Percentiles rank a stretch among this genome's conserved stretches.
phyloP scores from a whole-genome alignment of 1,140 invertebrate genomes.

The Eueides isabella region DNA sequence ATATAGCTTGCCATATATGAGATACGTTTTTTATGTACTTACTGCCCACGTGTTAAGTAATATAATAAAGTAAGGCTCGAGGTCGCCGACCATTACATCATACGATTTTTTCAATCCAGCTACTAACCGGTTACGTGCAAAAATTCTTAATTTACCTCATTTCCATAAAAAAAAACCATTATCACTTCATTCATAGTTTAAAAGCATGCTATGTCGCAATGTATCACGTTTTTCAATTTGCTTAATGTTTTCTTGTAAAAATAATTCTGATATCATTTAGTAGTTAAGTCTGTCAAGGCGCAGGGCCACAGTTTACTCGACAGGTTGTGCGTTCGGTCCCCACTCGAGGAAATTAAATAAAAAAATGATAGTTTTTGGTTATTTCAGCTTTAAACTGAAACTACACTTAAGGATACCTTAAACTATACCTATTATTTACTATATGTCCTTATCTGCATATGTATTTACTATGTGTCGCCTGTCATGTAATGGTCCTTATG shows the following conservation, averaged over 20 bases:
- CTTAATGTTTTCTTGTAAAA: slow-evolving; percentile 22
- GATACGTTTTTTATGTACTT: slow-evolving; percentile 36
- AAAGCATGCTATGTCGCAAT: slow-evolving; percentile 33
- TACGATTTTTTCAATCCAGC: slow-evolving; percentile 38
- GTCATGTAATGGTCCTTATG: too few species aligned
- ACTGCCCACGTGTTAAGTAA: slow-evolving; percentile 49
- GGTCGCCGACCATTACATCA: slow-evolving; percentile 56
- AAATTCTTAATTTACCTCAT: slow-evolving; percentile 32
- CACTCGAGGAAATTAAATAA: too few species aligned
- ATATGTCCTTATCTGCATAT: too few species aligned
- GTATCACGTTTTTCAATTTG: slow-evolving; percentile 23
- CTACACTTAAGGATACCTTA: too few species aligned
- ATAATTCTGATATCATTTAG: not conserved
- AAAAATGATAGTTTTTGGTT: not conserved
- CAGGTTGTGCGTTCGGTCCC: too few species aligned
- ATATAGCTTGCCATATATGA: slow-evolving; percentile 39
- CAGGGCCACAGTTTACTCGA: too few species aligned
- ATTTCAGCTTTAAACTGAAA: not conserved
- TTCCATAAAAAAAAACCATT: slow-evolving; percentile 21
- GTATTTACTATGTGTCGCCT: too few species aligned
- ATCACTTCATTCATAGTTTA: slow-evolving; percentile 37
- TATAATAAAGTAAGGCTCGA: slow-evolving; percentile 44
- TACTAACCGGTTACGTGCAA: slow-evolving; percentile 27
- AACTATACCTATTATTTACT: too few species aligned
- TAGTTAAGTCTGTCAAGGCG: too few species aligned